Percentiles rank a stretch among this genome's conserved stretches.
These are phyloP conservation scores for Poeciliopsis retropinna DNA, from an alignment of 2,113 vertebrate genomes.

Conservation along the genomic window DNA sequence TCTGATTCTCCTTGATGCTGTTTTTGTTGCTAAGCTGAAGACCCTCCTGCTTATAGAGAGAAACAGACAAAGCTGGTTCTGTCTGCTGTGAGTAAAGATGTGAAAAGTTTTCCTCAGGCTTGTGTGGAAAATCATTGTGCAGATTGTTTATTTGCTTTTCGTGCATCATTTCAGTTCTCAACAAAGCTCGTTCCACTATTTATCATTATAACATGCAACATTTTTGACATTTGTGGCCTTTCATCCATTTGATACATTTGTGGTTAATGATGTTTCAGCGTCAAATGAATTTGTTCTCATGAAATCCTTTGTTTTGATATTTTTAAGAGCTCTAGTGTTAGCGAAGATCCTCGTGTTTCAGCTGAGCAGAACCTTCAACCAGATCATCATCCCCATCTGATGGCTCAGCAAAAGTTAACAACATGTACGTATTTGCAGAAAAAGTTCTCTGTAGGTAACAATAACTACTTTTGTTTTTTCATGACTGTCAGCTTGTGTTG, in stretches of 20 bases:
- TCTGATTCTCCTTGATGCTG: slow-evolving; percentile 32
- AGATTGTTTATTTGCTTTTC: background rate
- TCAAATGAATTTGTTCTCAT: background rate
- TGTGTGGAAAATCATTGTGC: slow-evolving; percentile 6
- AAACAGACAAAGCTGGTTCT: slow-evolving; percentile 44
- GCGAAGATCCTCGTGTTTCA: background rate
- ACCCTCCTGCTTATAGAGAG: slow-evolving; percentile 43
- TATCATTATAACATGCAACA: background rate
- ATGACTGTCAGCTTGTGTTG: background rate
- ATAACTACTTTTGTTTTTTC: background rate
- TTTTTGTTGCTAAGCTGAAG: slow-evolving; percentile 59
- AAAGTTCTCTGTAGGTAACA: background rate
- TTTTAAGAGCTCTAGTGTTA: slow-evolving; percentile 39
- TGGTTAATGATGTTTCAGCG: background rate
- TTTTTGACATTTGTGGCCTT: background rate
- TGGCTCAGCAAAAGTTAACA: slow-evolving; percentile 9
- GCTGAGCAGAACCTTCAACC: slow-evolving; percentile 17
- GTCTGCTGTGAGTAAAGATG: slow-evolving; percentile 75
- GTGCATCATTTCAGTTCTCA: background rate
- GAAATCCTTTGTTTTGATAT: slow-evolving; percentile 1
- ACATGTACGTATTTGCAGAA: slow-evolving; percentile 38
- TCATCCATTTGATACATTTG: background rate
- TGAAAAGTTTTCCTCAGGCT: slow-evolving; percentile 13
- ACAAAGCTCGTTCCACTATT: background rate
- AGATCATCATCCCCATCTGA: slow-evolving; percentile 12